Evolutionary conservation across 2,888 invertebrate genomes (phyloP).

Genomic region (Sialis fuliginosa): DNA sequence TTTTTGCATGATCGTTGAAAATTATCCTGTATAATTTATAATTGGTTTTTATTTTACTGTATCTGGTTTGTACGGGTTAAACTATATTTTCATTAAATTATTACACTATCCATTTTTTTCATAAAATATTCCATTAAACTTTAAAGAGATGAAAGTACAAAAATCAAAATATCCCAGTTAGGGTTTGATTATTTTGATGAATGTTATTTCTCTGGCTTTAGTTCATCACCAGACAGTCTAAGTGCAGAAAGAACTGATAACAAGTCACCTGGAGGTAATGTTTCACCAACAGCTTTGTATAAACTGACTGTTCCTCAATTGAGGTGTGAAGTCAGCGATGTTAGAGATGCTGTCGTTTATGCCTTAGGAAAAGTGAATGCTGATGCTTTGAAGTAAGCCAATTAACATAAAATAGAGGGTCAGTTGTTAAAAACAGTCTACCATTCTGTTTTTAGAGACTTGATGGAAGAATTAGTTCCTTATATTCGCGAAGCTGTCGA

Average conservation of each 20-base stretch:
- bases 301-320: conserved; percentile 84
- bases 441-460: conserved; percentile 43
- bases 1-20: no score
- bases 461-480: conserved; percentile 87
- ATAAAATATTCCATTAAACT: no score
- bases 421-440: neutral
- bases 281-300: conserved; percentile 74
- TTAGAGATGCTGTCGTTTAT: conserved; percentile 83
- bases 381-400: conserved; percentile 73
- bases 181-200: neutral
- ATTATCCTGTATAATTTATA: no score
- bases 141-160: no score
- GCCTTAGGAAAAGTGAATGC: conserved; percentile 93
- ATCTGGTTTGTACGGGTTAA: no score
- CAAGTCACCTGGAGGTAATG: conserved; percentile 49
- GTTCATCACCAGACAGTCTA: conserved; percentile 81
- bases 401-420: neutral
- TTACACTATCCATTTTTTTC: no score
- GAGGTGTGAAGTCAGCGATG: conserved; percentile 83
- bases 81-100: no score
- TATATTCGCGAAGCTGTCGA: conserved; percentile 92
- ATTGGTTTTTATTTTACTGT: no score
- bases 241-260: conserved; percentile 68
- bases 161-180: no score
- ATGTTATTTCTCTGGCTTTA: conserved; percentile 22